phyloP scores from a whole-genome alignment of 2,113 vertebrate genomes.

The Saccopteryx leptura region DNA sequence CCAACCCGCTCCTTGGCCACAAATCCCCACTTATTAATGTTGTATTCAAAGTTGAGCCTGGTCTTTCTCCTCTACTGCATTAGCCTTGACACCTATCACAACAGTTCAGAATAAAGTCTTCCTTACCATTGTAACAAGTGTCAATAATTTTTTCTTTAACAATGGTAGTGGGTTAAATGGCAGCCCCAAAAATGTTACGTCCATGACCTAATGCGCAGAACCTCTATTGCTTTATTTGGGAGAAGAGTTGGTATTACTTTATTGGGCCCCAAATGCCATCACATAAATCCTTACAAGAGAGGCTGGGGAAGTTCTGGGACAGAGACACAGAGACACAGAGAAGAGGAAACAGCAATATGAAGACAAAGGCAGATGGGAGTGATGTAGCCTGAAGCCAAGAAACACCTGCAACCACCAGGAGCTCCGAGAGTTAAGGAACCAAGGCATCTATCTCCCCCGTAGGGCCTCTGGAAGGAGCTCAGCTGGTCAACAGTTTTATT shows the following conservation, averaged over 20 bases:
- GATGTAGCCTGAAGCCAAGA: not conserved
- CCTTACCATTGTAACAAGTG: not conserved
- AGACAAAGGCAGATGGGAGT: not conserved
- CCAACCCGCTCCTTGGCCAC: not conserved
- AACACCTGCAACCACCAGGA: not conserved
- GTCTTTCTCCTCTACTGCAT: not conserved
- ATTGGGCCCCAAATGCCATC: not conserved
- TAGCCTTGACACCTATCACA: not conserved
- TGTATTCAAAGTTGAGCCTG: not conserved
- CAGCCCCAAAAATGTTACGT: not conserved
- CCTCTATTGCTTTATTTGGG: not conserved
- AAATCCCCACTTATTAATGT: not conserved
- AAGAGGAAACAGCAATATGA: not conserved
- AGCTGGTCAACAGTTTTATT: not conserved
- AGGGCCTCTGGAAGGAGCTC: no score
- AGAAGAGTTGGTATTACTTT: not conserved
- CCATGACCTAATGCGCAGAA: not conserved
- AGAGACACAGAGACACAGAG: not conserved
- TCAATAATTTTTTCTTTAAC: slow-evolving; percentile 27
- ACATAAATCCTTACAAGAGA: not conserved
- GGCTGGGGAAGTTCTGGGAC: not conserved
- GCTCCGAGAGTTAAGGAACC: not conserved
- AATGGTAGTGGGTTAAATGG: not conserved
- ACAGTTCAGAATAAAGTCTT: not conserved
- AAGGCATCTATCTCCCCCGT: not conserved